phyloP scores from a whole-genome alignment of 2,888 invertebrate species.

The Epiblema foenella region DNA sequence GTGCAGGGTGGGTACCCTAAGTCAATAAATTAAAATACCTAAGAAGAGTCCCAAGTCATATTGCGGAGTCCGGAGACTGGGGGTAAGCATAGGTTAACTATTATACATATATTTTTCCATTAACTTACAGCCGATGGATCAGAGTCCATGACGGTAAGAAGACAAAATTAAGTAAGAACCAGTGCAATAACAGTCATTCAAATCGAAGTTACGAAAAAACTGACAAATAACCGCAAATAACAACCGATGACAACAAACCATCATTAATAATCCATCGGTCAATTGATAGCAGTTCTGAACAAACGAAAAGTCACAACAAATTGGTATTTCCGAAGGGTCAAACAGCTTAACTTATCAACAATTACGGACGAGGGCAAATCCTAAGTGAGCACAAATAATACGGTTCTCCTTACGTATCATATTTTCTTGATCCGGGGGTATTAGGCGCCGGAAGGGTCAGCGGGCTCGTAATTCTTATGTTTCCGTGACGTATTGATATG shows the following conservation, averaged over 20 bases:
- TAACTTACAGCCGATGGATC: no score
- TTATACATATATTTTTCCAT: no score
- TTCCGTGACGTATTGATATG: constrained; percentile 61
- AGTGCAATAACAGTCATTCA: no score
- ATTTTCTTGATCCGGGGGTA: constrained; percentile 78
- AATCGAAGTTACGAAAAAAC: background rate
- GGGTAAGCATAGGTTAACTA: no score
- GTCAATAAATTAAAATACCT: no score
- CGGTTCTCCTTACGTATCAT: constrained; percentile 74
- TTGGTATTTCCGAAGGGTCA: constrained; percentile 75
- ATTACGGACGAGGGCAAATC: constrained; percentile 66
- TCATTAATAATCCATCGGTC: constrained; percentile 33
- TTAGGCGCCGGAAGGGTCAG: constrained; percentile 79
- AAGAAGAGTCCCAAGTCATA: no score
- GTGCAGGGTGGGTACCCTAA: no score
- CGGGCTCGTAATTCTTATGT: constrained; percentile 62
- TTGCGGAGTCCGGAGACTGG: no score
- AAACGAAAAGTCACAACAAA: constrained; percentile 72
- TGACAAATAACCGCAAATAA: constrained; percentile 11
- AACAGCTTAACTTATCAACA: constrained; percentile 73
- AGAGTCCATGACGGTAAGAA: no score
- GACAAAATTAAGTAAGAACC: no score
- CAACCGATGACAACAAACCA: constrained; percentile 25
- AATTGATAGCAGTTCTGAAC: constrained; percentile 49
- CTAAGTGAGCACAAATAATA: constrained; percentile 82